Conservation (phyloP, 1,140 invertebrate species). For the Drosophila cardini region DNA sequence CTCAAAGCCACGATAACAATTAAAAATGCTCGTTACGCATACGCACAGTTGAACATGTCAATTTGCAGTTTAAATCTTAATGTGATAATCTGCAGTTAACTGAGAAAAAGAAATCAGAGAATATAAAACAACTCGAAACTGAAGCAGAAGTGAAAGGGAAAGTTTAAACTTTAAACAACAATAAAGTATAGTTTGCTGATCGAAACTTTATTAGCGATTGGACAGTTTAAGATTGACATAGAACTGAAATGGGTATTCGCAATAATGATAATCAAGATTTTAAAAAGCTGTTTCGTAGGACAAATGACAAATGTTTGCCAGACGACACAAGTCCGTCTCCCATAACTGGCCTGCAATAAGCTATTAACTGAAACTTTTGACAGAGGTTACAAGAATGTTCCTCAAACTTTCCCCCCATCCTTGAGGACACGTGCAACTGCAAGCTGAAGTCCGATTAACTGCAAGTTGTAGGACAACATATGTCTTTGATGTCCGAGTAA, state of each 20-base stretch:
- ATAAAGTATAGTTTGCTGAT: background rate
- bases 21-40: constrained; percentile 20
- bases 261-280: constrained; percentile 25
- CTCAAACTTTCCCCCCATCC: background rate
- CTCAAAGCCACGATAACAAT: constrained; percentile 13
- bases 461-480: constrained; percentile 54
- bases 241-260: constrained; percentile 3
- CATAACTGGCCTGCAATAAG: constrained; percentile 28
- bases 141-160: constrained; percentile 42
- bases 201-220: background rate
- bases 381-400: constrained; percentile 1
- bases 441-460: constrained; percentile 64
- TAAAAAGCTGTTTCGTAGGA: background rate
- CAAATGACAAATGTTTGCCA: constrained; percentile 66
- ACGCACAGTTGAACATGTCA: constrained; percentile 1
- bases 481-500: constrained; percentile 61
- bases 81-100: constrained; percentile 68
- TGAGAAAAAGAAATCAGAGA: constrained; percentile 1
- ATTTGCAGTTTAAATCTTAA: constrained; percentile 49
- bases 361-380: constrained; percentile 39
- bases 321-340: constrained; percentile 64
- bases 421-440: constrained; percentile 55
- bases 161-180: constrained; percentile 24
- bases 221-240: constrained; percentile 8
- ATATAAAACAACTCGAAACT: constrained; percentile 23